Conservation (phyloP, 2,113 vertebrate species). For the Nesoenas mayeri region DNA sequence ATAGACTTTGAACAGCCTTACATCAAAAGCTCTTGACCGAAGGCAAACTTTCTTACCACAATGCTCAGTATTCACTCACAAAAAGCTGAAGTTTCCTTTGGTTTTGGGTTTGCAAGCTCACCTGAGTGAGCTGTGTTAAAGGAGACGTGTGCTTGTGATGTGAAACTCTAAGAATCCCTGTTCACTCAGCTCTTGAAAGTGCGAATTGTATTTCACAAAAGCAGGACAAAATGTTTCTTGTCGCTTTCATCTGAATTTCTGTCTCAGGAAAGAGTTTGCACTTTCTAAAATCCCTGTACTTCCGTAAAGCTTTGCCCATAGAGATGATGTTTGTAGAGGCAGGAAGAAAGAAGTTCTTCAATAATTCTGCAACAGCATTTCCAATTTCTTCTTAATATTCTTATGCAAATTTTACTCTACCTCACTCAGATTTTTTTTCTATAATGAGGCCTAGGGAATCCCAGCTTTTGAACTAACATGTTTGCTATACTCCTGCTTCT, state of each 20-base stretch:
- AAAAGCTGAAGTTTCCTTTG: not conserved
- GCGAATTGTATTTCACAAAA: not conserved
- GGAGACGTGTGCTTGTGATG: not conserved
- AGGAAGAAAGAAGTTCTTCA: not conserved
- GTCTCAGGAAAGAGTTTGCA: not conserved
- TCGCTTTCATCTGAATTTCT: not conserved
- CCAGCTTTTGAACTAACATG: not conserved
- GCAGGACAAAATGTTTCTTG: not conserved
- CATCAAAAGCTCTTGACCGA: not conserved
- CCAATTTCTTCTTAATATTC: not conserved
- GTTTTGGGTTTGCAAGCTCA: not conserved
- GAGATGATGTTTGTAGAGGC: not conserved
- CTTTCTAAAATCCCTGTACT: not conserved
- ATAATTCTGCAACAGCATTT: not conserved
- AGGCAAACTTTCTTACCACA: not conserved
- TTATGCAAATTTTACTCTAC: not conserved
- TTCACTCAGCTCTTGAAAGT: not conserved
- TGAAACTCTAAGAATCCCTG: not conserved
- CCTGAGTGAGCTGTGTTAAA: not conserved
- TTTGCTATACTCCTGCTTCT: not conserved
- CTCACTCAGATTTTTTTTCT: not conserved
- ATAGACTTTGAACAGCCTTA: not conserved
- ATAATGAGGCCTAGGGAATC: not conserved
- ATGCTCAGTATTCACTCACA: not conserved
- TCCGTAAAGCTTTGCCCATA: not conserved